These are phyloP conservation scores for Syngnathus rostellatus DNA, from an alignment of 2,797 vertebrate species.

Conservation along the genomic window DNA sequence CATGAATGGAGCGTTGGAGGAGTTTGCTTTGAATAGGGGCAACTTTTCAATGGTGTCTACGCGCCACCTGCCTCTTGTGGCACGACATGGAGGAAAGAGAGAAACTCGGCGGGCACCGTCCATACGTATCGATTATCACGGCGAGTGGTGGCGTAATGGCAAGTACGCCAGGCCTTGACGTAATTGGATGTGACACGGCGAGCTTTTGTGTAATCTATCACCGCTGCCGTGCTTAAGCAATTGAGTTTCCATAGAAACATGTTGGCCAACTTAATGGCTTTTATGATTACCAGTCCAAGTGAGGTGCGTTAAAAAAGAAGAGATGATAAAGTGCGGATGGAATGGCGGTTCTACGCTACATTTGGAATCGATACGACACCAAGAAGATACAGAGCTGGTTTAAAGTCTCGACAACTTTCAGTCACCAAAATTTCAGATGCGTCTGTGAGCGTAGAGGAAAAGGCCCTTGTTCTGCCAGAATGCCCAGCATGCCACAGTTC, in stretches of 20 bases:
- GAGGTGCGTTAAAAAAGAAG: conserved; percentile 73
- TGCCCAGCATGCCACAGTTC: no score
- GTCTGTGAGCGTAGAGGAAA: no score
- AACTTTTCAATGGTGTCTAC: conserved; percentile 99
- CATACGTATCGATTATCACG: conserved; percentile 95
- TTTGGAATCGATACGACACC: no score
- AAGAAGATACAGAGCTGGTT: no score
- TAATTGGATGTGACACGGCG: conserved; percentile 97
- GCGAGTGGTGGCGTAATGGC: conserved; percentile 83
- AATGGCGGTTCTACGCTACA: conserved; percentile 32
- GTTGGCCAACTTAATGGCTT: conserved; percentile 70
- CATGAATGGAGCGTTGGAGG: conserved; percentile 99
- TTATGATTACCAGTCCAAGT: conserved; percentile 78
- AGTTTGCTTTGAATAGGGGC: conserved; percentile 97
- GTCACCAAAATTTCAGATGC: no score
- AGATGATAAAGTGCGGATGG: conserved; percentile 58
- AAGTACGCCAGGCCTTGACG: conserved; percentile 86
- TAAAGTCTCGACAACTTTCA: no score
- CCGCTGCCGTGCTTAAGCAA: conserved; percentile 77
- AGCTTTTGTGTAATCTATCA: conserved; percentile 89
- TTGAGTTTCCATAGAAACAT: conserved; percentile 80
- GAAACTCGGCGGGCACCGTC: conserved; percentile 74
- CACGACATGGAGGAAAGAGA: conserved; percentile 67
- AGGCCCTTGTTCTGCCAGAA: no score
- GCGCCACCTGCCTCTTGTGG: conserved; percentile 98